Conservation (phyloP, 1,140 invertebrate species). For the Eriocheir sinensis region DNA sequence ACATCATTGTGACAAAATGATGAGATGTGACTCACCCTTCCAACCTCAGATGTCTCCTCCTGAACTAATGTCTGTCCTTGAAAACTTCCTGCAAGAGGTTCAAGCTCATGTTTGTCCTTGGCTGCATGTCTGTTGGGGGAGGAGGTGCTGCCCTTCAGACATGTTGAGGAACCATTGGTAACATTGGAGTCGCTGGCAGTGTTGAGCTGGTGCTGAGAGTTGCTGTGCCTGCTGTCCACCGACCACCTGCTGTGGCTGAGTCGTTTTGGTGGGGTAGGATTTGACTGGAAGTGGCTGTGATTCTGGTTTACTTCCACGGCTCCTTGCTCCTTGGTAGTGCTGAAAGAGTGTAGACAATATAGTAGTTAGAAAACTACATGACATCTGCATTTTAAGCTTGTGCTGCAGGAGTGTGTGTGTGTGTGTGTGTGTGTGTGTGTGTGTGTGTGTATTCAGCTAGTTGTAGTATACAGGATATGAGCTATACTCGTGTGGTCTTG, state of each 20-base stretch:
- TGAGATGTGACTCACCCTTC: conserved; percentile 87
- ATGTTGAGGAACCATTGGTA: too few species aligned
- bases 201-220: neutral
- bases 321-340: neutral
- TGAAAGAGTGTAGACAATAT: too few species aligned
- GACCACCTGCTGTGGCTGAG: neutral
- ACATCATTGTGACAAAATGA: neutral
- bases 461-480: too few species aligned
- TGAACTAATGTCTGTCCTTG: conserved; percentile 90
- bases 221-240: neutral
- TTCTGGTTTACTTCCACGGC: neutral
- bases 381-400: too few species aligned
- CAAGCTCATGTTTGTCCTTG: neutral
- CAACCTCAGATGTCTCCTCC: conserved; percentile 93
- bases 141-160: neutral
- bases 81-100: neutral
- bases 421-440: too few species aligned
- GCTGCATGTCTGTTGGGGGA: neutral
- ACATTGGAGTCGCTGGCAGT: neutral
- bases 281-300: neutral
- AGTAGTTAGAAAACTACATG: too few species aligned
- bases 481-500: too few species aligned
- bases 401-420: too few species aligned
- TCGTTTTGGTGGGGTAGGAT: neutral
- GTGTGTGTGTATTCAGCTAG: too few species aligned